phyloP scores from a whole-genome alignment of 2,113 vertebrate genomes.

The Corythoichthys intestinalis region DNA sequence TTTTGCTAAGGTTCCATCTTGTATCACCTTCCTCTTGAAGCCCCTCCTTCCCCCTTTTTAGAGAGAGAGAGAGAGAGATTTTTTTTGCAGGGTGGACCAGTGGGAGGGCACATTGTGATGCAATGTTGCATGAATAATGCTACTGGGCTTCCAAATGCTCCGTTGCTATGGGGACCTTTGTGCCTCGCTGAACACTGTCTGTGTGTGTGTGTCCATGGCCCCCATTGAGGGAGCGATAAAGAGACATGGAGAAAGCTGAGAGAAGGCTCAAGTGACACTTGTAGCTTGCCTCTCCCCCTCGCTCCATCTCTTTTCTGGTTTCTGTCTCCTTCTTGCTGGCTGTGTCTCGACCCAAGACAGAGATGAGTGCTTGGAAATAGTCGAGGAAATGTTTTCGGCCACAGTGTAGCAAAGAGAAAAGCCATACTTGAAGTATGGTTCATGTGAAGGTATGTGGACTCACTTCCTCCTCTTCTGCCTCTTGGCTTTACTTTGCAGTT shows the following conservation, averaged over 20 bases:
- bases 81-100: conserved; percentile 70
- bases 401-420: conserved; percentile 24
- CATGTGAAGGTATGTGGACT: conserved; percentile 67
- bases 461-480: not conserved
- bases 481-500: not conserved
- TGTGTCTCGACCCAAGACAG: conserved; percentile 47
- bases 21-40: conserved; percentile 3
- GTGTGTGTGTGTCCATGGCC: conserved; percentile 54
- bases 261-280: conserved; percentile 67
- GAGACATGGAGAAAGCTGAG: conserved; percentile 16
- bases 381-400: conserved; percentile 23
- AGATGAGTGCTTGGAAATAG: conserved; percentile 43
- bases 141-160: conserved; percentile 81
- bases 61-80: conserved; percentile 21
- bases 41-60: conserved; percentile 6
- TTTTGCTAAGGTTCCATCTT: conserved; percentile 20
- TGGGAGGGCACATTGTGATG: conserved; percentile 86
- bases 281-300: conserved; percentile 48
- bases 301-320: conserved; percentile 10
- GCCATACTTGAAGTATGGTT: conserved; percentile 62
- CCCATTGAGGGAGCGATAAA: conserved; percentile 49
- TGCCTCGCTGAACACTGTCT: conserved; percentile 81
- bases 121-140: conserved; percentile 89
- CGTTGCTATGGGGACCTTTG: conserved; percentile 95
- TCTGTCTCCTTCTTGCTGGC: conserved; percentile 18